phyloP scores from a whole-genome alignment of 2,113 vertebrate species.

The Cardinalis cardinalis region DNA sequence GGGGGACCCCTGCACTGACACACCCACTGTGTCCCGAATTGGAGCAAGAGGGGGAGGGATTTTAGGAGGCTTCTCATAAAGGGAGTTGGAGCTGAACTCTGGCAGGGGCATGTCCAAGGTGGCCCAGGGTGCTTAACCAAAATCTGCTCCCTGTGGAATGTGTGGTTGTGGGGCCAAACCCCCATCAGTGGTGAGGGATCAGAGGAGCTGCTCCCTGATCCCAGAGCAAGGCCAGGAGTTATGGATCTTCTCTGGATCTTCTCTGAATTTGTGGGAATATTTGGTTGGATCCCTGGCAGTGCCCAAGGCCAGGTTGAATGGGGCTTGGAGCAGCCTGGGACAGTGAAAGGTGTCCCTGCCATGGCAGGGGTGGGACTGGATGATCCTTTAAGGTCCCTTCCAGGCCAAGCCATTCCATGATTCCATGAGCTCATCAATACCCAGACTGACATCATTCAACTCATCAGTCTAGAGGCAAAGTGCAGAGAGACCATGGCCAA shows the following conservation, averaged over 20 bases:
- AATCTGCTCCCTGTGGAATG: not conserved
- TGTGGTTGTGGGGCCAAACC: not conserved
- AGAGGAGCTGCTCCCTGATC: not conserved
- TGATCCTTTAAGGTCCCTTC: not conserved
- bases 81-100: not conserved
- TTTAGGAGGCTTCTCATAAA: not conserved
- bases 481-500: not conserved
- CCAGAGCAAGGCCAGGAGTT: not conserved
- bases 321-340: not conserved
- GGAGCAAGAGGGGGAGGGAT: not conserved
- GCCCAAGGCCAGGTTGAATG: accelerated
- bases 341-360: not conserved
- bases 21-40: accelerated
- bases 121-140: not conserved
- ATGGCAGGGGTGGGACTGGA: not conserved
- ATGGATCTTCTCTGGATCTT: accelerated
- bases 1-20: too few relatives aligned
- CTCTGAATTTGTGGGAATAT: not conserved
- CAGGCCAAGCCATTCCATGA: not conserved
- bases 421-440: not conserved
- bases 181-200: accelerated
- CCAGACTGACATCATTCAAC: not conserved
- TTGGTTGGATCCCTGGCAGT: not conserved
- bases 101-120: not conserved
- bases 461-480: not conserved